These are phyloP conservation scores for Sapajus apella DNA, from an alignment of 2,113 vertebrate species.

Conservation along the genomic window DNA sequence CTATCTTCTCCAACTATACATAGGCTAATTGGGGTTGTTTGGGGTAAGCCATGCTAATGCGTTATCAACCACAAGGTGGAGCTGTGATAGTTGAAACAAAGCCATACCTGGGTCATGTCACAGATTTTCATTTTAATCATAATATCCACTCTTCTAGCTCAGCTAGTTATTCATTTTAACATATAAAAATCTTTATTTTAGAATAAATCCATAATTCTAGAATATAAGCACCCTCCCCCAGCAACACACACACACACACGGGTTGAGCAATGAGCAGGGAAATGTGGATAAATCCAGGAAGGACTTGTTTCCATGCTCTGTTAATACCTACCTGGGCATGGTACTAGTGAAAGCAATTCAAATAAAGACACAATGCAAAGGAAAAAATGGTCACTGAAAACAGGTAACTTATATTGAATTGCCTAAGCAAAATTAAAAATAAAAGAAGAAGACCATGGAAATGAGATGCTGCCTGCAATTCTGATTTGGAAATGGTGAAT, in stretches of 20 bases:
- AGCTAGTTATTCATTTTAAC: neutral
- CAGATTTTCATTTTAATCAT: neutral
- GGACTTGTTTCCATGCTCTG: conserved; percentile 72
- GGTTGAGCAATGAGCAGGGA: conserved; percentile 67
- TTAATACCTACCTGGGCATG: conserved; percentile 89
- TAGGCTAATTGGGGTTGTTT: neutral
- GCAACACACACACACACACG: neutral
- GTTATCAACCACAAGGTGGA: neutral
- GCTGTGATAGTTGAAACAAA: neutral
- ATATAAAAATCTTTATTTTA: neutral
- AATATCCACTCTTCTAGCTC: neutral
- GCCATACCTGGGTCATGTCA: neutral
- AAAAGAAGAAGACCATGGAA: neutral
- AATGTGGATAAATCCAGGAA: conserved; percentile 39
- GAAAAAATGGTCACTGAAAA: conserved; percentile 80
- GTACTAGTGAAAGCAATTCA: conserved; percentile 85
- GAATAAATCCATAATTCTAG: conserved; percentile 39
- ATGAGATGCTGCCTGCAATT: neutral
- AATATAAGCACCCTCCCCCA: neutral
- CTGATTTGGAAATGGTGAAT: neutral
- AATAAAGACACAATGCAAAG: conserved; percentile 81
- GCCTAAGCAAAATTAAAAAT: neutral
- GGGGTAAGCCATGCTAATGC: neutral
- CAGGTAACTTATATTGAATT: neutral
- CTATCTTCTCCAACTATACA: neutral